Base-by-base conservation (phyloP, 2,888 invertebrate species). In the Sesia apiformis region DNA sequence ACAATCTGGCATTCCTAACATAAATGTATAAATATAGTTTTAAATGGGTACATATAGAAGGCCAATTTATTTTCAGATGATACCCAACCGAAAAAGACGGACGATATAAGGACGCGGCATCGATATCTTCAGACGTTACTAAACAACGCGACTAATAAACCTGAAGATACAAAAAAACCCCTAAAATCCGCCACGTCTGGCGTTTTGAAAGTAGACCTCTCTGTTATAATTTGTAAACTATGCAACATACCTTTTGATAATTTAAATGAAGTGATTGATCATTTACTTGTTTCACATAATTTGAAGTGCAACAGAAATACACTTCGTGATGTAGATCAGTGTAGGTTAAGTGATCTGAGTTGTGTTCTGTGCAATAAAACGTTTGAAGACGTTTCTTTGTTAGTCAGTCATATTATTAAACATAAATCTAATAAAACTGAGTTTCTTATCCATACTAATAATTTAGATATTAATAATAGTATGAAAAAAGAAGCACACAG, bases 161-260 rank as follows among this genome's bases (percentile, higher is more conserved):
- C 54, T 2, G 23, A 23, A 23, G 23, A 23, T 23, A 23, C 23
- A 23, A 23, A 23, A 23, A 23, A 23, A 23, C 2, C 23, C 23
- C 23, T 2, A 23, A 23, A 23, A 23, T 23, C 23, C 23, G 23
- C 2, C 23, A 23, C 23, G 23, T 23, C 23, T 2, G 23, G 2
- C 1, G 53, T 2, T 39, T 46, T 40, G 6, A 60, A 60, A 60
- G 41, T 60, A 1, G 60, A 60, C 49, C 52, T 60, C 3, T 58
- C 58, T 3, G 40, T 54, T 46, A 38, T 57, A 4, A 51, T 38
- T 3, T 60, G 60, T 51, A 54, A 56, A 50, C 42, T 58, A 23
- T 60, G 60, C 46, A 54, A 58, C 39, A 23, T 39, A 5, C 41
- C 51, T 8, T 56, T 56, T 5, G 38, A n/a, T 46, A 46, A 39